phyloP scores from a whole-genome alignment of 2,113 vertebrate genomes.

The Salvelinus sp. region DNA sequence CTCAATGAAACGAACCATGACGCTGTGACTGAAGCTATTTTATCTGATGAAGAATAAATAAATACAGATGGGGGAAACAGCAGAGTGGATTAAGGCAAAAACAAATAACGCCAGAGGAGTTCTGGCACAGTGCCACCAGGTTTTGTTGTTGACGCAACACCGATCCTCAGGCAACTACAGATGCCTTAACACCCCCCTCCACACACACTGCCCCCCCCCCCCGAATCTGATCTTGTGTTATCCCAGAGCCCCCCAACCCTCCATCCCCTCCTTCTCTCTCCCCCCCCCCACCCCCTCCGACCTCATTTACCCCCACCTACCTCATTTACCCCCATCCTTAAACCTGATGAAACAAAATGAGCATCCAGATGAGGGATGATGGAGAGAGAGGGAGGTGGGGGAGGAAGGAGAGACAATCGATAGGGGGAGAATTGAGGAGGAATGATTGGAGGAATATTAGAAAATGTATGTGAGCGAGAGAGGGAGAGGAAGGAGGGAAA shows the following conservation, averaged over 20 bases:
- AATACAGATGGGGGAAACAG: background rate
- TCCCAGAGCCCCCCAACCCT: background rate
- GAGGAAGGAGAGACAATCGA: background rate
- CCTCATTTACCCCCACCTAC: background rate
- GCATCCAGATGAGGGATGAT: background rate
- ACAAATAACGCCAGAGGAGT: conserved; percentile 23
- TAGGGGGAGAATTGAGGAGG: background rate
- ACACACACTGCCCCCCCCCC: background rate
- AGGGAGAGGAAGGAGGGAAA: conserved; percentile 8
- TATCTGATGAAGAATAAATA: too few species aligned
- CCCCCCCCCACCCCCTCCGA: background rate
- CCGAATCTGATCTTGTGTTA: background rate
- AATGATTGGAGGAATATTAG: background rate
- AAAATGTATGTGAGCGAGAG: background rate
- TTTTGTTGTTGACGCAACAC: conserved; percentile 36
- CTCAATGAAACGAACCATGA: too few species aligned
- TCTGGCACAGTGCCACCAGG: conserved; percentile 26
- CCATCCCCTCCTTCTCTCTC: background rate
- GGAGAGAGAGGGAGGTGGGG: background rate
- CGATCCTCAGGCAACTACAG: conserved; percentile 16
- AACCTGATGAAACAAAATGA: conserved; percentile 23
- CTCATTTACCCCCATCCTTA: background rate
- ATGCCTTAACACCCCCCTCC: conserved; percentile 17
- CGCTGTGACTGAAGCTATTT: too few species aligned
- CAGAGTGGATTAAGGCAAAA: conserved; percentile 22